Evolutionary conservation across 1,140 invertebrate species (phyloP), one percentile per base, ranked within the genome.

Genomic region (Sycophila sp.): DNA sequence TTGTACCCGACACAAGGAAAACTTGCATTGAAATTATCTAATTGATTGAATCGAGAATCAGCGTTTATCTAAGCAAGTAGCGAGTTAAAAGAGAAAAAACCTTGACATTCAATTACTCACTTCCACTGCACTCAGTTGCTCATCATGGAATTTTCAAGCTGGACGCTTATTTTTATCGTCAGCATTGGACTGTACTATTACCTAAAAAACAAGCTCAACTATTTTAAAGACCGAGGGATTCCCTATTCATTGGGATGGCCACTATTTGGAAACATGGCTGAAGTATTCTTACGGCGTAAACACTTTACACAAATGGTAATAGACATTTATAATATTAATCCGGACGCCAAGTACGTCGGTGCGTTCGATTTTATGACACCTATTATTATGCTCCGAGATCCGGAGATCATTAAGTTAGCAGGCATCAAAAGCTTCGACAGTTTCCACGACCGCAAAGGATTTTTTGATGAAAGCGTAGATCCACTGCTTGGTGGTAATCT

Each of bases 351-450:
- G 73, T 83, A 89, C 64, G 77, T 84, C 0, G 89, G 86, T 3
- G 79, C 86, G 17, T 90, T 82, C 49, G 87, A 90, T 60, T 84
- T 90, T 22, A 66, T 82, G 1, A 84, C 80, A 2, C 90, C 89
- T 0, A 75, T 86, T 4, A 73, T 91, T 8, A 63, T 91, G 11
- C 72, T 92, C 1, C 86, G 87, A 38, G 91, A 92, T 80, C 88
- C 87, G 0, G 89, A 91, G 42, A 45, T 91, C 0, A 88, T 92
- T 13, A 62, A 62, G 40, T 77, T 77, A 34, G 84, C 92, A 6
- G 84, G 87, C 0, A 83, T 92, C 0, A 91, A 91, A 77, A 87
- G 92, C 73, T 92, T 92, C 67, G 89, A 92, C 6, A 80, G 88
- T 75, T 92, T 92, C 73, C 78, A 85, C 1, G 87, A 92, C 72